These are phyloP conservation scores for Drosophila bocqueti DNA, from an alignment of 1,140 invertebrate genomes.

Conservation along the genomic window DNA sequence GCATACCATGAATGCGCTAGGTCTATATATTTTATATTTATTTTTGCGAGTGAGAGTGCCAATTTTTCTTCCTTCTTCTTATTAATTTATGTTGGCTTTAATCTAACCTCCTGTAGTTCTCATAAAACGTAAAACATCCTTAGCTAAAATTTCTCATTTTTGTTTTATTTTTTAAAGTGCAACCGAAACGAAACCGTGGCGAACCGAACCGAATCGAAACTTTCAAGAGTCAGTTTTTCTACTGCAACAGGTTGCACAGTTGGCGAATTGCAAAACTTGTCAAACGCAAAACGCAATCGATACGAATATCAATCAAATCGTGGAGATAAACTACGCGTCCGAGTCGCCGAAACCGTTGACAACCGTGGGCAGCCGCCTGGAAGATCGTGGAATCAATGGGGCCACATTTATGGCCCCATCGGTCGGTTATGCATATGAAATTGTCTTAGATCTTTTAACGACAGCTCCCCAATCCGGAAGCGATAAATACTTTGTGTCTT, in stretches of 20 bases:
- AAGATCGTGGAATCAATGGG: slow-evolving; percentile 62
- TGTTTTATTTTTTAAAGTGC: neutral
- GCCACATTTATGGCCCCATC: slow-evolving; percentile 39
- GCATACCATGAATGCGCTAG: too few species aligned
- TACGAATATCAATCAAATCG: slow-evolving; percentile 82
- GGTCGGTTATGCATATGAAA: slow-evolving; percentile 79
- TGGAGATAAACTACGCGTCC: slow-evolving; percentile 52
- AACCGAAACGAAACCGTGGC: slow-evolving; percentile 30
- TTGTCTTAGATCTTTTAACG: slow-evolving; percentile 66
- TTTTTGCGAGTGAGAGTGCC: too few species aligned
- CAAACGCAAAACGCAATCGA: slow-evolving; percentile 82
- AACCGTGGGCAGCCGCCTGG: slow-evolving; percentile 54
- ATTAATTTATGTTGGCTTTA: too few species aligned
- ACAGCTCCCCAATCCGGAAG: slow-evolving; percentile 78
- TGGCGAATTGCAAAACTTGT: slow-evolving; percentile 79
- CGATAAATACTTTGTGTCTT: slow-evolving; percentile 74
- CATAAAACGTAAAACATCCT: too few species aligned
- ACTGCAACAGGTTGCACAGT: slow-evolving; percentile 60
- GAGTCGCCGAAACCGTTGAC: slow-evolving; percentile 56
- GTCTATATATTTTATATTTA: too few species aligned
- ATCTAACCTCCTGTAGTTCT: too few species aligned
- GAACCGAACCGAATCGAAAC: slow-evolving; percentile 43
- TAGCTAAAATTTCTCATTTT: neutral
- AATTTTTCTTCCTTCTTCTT: too few species aligned
- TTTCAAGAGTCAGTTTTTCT: slow-evolving; percentile 44